These are phyloP conservation scores for Tolypeutes matacus DNA, from an alignment of 2,797 vertebrate genomes.

Conservation along the genomic window DNA sequence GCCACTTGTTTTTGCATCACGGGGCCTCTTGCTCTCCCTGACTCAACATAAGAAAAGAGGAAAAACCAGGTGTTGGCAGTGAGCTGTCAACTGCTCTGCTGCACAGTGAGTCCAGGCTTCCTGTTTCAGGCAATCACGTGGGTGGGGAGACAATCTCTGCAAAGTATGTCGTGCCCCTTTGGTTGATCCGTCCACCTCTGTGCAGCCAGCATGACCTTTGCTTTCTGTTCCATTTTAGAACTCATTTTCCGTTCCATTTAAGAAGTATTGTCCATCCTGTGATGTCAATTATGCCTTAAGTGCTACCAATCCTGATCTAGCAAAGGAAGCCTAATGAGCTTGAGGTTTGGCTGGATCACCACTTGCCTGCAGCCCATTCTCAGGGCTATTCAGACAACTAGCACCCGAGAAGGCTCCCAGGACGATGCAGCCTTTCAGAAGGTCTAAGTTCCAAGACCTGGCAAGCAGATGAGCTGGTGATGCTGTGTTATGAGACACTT, in stretches of 20 bases:
- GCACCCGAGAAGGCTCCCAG: conserved; percentile 22
- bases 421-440: conserved; percentile 40
- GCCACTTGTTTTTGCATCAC: background rate
- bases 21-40: background rate
- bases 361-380: conserved; percentile 58
- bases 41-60: conserved; percentile 28
- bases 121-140: background rate
- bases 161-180: background rate
- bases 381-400: conserved; percentile 57
- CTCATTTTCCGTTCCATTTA: conserved; percentile 24
- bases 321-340: conserved; percentile 57
- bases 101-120: background rate
- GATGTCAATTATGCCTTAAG: conserved; percentile 70
- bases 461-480: background rate
- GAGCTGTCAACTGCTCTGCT: background rate
- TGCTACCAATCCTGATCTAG: background rate
- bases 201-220: conserved; percentile 41
- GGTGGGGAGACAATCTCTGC: background rate
- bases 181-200: background rate
- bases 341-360: conserved; percentile 73
- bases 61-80: background rate
- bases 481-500: background rate
- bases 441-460: background rate
- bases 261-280: background rate
- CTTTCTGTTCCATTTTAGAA: conserved; percentile 79